These are phyloP conservation scores for Mythimna ferrago DNA, from an alignment of 2,888 invertebrate species.

Conservation along the genomic window DNA sequence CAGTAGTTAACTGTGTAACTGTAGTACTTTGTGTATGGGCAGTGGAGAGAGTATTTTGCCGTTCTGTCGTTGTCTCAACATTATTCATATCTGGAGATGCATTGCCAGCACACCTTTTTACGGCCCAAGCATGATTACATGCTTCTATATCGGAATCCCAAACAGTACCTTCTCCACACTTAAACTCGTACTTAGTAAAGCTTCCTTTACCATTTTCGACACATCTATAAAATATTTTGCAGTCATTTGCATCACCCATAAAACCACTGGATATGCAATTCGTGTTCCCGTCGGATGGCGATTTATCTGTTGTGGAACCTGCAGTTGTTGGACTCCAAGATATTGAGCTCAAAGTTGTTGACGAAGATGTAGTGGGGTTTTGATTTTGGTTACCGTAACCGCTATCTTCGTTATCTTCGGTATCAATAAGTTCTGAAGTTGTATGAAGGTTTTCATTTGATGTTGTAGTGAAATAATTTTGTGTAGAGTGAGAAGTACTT, in stretches of 20 bases:
- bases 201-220: conserved; percentile 91
- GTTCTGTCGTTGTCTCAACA: conserved; percentile 54
- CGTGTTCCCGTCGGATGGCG: conserved; percentile 20
- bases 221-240: conserved; percentile 93
- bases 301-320: conserved; percentile 39
- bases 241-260: conserved; percentile 90
- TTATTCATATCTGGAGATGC: conserved; percentile 45
- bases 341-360: conserved; percentile 50
- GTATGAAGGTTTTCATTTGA: conserved; percentile 57
- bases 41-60: conserved; percentile 43
- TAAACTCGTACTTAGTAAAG: conserved; percentile 91
- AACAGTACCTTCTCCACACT: conserved; percentile 92
- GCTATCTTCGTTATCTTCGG: conserved; percentile 62
- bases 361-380: conserved; percentile 43
- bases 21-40: conserved; percentile 49
- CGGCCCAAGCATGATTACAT: conserved; percentile 91
- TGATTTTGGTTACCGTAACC: conserved; percentile 67
- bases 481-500: conserved; percentile 57
- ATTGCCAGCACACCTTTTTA: conserved; percentile 75
- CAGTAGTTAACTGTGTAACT: conserved; percentile 55
- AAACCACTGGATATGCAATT: conserved; percentile 89
- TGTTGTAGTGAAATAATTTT: conserved; percentile 55
- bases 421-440: conserved; percentile 47
- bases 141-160: conserved; percentile 91
- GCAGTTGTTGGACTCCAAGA: conserved; percentile 46